Percentiles rank a stretch among this genome's conserved stretches.
Evolutionary conservation across 2,888 invertebrate genomes (phyloP).

Genomic region (Thera obeliscata): DNA sequence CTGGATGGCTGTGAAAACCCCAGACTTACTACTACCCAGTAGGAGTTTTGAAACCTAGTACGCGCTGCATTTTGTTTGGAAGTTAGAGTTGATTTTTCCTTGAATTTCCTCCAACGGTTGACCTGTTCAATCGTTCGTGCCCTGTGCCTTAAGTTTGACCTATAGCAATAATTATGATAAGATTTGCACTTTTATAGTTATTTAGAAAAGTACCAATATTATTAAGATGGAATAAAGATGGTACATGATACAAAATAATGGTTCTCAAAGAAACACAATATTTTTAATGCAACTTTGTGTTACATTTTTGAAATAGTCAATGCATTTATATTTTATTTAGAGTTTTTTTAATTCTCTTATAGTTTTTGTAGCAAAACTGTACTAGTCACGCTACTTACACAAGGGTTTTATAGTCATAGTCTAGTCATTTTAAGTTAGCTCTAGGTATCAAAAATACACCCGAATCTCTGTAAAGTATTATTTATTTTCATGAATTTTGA

Average conservation of each 20-base stretch:
- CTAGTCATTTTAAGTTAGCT: not conserved
- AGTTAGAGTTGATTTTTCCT: not conserved
- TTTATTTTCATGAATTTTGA: not conserved
- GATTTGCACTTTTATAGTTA: slow-evolving; percentile 38
- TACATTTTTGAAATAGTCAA: slow-evolving; percentile 6
- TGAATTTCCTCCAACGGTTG: not conserved
- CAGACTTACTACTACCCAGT: not conserved
- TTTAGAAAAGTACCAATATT: slow-evolving; percentile 2
- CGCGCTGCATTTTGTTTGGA: slow-evolving; percentile 2
- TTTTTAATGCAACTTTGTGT: slow-evolving; percentile 3
- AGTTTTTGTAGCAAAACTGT: not conserved
- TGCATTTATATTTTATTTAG: slow-evolving; percentile 17
- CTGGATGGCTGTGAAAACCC: slow-evolving; percentile 88
- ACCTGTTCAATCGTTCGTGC: slow-evolving; percentile 3
- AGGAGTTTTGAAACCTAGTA: not conserved
- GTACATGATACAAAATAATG: slow-evolving; percentile 4
- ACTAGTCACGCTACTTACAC: slow-evolving; percentile 12
- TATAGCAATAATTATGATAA: slow-evolving; percentile 42
- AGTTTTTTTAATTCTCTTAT: not conserved
- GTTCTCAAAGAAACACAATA: slow-evolving; percentile 9
- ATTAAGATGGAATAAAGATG: not conserved
- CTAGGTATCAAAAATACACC: no score
- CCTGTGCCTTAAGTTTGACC: slow-evolving; percentile 21
- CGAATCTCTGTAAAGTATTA: not conserved
- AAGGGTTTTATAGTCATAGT: not conserved